Evolutionary conservation across 2,888 invertebrate species (phyloP).

Genomic region (Parnassius orleans): DNA sequence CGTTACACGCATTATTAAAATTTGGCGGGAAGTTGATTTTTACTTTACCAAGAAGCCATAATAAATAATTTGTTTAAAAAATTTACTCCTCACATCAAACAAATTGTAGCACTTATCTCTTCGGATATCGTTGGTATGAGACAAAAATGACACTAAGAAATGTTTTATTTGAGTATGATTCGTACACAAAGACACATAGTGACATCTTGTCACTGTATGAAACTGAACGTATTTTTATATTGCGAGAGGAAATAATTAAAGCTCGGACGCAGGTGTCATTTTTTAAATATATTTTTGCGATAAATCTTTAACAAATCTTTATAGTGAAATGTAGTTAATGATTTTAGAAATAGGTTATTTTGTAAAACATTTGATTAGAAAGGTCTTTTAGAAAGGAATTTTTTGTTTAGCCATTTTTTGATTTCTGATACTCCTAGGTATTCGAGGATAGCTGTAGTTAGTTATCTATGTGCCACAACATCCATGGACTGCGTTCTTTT

Average conservation of each 20-base stretch:
- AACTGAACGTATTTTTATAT: conserved; percentile 17
- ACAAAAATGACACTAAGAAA: conserved; percentile 1
- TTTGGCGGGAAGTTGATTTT: conserved; percentile 3
- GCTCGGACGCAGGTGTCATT: conserved; percentile 19
- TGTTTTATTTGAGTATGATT: conserved; percentile 4
- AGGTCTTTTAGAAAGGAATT: no score
- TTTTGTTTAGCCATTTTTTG: no score
- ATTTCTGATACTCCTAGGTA: no score
- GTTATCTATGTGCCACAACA: no score
- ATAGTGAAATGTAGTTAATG: no score
- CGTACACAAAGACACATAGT: conserved; percentile 20
- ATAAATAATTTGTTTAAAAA: conserved; percentile 2
- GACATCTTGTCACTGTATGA: background rate
- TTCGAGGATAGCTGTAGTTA: no score
- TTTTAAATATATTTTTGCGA: background rate
- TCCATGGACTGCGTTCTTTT: no score
- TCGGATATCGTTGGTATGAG: background rate
- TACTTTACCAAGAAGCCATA: background rate
- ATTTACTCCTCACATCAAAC: background rate
- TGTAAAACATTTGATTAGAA: no score
- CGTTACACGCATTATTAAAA: background rate
- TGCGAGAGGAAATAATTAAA: conserved; percentile 43
- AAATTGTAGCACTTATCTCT: background rate
- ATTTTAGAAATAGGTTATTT: no score
- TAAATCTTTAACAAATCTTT: no score